A percentile compares a stretch with the other conserved stretches of the same genome.
phyloP scores from a whole-genome alignment of 2,797 vertebrate species.

The Harpagifer antarcticus region DNA sequence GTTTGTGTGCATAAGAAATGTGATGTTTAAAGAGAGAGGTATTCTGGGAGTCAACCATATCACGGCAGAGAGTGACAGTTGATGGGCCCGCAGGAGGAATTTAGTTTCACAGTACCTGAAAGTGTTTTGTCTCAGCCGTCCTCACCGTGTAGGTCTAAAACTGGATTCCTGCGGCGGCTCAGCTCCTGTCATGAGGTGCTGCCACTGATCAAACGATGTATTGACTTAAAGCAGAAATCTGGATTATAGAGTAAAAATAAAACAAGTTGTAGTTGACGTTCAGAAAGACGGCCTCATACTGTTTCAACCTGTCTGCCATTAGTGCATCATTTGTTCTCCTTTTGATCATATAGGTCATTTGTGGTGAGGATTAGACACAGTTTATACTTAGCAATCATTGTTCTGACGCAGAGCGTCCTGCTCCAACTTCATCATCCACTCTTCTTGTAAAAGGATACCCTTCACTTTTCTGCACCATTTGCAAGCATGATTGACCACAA shows the following conservation, averaged over 20 bases:
- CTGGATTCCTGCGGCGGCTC: constrained; percentile 37
- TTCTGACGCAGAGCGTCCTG: constrained; percentile 26
- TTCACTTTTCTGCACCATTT: constrained; percentile 77
- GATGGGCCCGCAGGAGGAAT: constrained; percentile 56
- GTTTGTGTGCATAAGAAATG: constrained; percentile 74
- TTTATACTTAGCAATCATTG: constrained; percentile 64
- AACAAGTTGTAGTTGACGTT: constrained; percentile 33
- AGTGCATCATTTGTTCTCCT: constrained; percentile 57
- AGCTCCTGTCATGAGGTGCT: constrained; percentile 43
- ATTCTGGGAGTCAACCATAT: constrained; percentile 68
- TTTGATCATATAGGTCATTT: constrained; percentile 68
- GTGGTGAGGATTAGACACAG: constrained; percentile 66
- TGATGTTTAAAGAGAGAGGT: constrained; percentile 53
- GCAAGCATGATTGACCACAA: constrained; percentile 77
- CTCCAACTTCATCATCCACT: constrained; percentile 52
- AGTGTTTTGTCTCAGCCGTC: constrained; percentile 64
- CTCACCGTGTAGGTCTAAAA: constrained; percentile 37
- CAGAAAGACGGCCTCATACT: constrained; percentile 15
- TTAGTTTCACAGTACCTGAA: constrained; percentile 65
- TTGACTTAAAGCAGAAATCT: constrained; percentile 42
- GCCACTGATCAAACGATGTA: constrained; percentile 48
- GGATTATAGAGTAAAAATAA: constrained; percentile 42
- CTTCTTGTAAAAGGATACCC: constrained; percentile 75
- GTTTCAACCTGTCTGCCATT: constrained; percentile 61
- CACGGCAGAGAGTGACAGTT: constrained; percentile 53